Base-by-base conservation (phyloP, 2,797 vertebrate species). In the Epinephelus awoara region DNA sequence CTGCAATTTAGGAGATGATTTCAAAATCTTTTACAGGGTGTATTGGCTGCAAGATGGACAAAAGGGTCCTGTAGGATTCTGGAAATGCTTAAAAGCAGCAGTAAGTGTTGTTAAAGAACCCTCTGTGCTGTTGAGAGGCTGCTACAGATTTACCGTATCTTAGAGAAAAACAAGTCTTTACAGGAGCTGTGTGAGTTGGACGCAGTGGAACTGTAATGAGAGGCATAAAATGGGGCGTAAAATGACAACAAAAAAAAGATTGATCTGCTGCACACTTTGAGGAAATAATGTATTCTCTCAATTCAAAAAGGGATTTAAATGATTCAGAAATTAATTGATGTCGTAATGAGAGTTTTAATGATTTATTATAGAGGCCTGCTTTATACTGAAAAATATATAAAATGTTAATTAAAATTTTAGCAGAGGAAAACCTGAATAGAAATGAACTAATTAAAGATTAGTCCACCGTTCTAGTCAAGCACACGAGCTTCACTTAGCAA, bases 291-390 rank as follows among this genome's bases (percentile, higher is more conserved):
- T 29, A 11, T 38, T 51, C 18, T 23, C 17, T 51, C 8, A 56
- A 27, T 72, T 10, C 25, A 34, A 54, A 68, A 62, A 9, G 46
- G 23, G 12, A 58, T 79, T 52, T 70, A 3, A 70, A 62, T 76
- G 27, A 73, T 62, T 73, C 11, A 56, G 54, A 57, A 56, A 67
- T 57, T 9, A 67, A 70, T 70, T 71, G 27, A 67, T 27, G 23
- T 50, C 66, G 29, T 64, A 64, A 76, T 67, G 40, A 59, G 18
- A 19, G 50, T 17, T 63, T 5, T 19, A 58, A 64, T 54, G 10
- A 52, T 75, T 67, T 47, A 46, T 47, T 47, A 14, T 12, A 65
- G 47, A 75, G 50, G 58, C n/a, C 59, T 23, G n/a, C 51, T 72
- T 55, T 42, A 13, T 51, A 64, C 29, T 44, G 11, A n/a, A 23